Evolutionary conservation across 2,888 invertebrate species (phyloP).

Genomic region (Pimpla rufipes): DNA sequence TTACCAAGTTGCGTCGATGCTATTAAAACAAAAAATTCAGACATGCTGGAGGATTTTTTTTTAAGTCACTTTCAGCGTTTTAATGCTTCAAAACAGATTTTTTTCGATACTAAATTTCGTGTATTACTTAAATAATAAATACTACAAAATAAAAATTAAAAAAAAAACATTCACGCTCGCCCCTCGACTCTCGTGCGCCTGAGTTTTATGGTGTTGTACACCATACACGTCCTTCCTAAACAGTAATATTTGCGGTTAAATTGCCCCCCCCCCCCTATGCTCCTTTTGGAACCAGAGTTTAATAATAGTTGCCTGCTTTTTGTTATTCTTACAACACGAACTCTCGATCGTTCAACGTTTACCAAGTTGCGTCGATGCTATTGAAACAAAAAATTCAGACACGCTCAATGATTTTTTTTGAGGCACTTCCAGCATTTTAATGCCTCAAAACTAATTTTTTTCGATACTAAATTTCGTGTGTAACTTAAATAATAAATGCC

Average conservation of each 20-base stretch:
- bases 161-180: constrained; percentile 43
- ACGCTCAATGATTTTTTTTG: no score
- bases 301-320: constrained; percentile 39
- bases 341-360: background rate
- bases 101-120: no score
- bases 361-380: background rate
- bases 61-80: no score
- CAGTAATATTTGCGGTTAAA: constrained; percentile 41
- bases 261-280: background rate
- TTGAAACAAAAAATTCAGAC: background rate
- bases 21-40: background rate
- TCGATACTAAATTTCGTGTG: no score
- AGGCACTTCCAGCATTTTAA: no score
- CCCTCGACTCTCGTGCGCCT: constrained; percentile 33
- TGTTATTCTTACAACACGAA: background rate
- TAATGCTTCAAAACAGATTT: no score
- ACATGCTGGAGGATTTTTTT: no score
- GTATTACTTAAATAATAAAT: no score
- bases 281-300: constrained; percentile 6
- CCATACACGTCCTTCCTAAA: constrained; percentile 38
- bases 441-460: no score
- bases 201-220: constrained; percentile 6
- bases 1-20: background rate
- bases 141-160: no score
- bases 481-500: no score